phyloP scores from a whole-genome alignment of 2,888 invertebrate species.

The Melipona beecheii region DNA sequence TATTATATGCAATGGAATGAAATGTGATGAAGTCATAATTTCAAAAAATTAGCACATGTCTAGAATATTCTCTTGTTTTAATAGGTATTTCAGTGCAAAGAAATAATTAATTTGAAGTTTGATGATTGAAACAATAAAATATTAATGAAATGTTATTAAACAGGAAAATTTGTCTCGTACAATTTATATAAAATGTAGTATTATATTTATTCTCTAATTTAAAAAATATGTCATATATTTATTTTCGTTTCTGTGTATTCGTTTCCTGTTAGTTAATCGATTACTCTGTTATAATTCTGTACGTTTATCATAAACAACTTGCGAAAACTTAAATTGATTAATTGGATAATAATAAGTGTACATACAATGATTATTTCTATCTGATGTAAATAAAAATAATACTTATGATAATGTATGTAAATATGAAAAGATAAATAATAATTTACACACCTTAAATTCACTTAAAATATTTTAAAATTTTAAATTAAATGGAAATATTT shows the following conservation, averaged over 20 bases:
- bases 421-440: background rate
- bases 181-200: background rate
- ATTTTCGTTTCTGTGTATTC: background rate
- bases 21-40: background rate
- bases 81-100: background rate
- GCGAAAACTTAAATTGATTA: too few relatives aligned
- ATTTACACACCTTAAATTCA: background rate
- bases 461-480: background rate
- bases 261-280: background rate
- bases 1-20: conserved; percentile 64
- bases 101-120: background rate
- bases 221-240: background rate
- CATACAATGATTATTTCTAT: too few relatives aligned
- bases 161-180: background rate
- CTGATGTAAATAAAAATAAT: background rate
- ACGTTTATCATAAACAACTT: background rate
- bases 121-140: background rate
- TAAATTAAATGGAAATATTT: background rate
- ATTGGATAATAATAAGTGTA: background rate
- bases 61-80: background rate
- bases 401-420: background rate
- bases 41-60: background rate
- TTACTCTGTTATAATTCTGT: background rate
- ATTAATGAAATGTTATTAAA: background rate
- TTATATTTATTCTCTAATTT: background rate